Evolutionary conservation across 2,113 vertebrate genomes (phyloP).

Genomic region (Orycteropus afer): DNA sequence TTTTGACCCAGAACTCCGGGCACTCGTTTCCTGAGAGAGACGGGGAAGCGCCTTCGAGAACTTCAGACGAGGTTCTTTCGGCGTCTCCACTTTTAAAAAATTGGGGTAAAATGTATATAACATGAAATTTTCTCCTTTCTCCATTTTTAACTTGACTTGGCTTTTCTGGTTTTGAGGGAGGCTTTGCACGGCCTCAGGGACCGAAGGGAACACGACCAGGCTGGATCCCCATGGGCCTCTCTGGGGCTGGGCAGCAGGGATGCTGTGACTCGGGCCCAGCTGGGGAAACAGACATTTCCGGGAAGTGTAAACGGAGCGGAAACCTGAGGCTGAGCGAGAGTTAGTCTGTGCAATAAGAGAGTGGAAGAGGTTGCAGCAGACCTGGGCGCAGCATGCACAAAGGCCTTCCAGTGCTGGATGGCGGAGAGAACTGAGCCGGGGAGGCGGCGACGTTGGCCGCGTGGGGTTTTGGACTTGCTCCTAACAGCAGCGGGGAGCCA

Average conservation of each 20-base stretch:
- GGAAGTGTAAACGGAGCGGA: not conserved
- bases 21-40: not conserved
- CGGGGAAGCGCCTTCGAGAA: not conserved
- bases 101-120: too few relatives aligned
- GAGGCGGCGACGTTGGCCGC: not conserved
- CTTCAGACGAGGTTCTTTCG: not conserved
- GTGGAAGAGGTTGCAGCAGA: not conserved
- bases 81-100: not conserved
- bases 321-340: not conserved
- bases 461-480: not conserved
- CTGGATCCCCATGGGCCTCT: not conserved
- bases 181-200: not conserved
- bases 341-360: not conserved
- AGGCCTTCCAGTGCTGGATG: not conserved
- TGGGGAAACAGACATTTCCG: slow-evolving; percentile 31
- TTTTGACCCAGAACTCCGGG: not conserved
- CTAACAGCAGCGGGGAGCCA: slow-evolving; percentile 42
- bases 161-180: not conserved
- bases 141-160: not conserved
- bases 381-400: not conserved
- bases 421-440: not conserved
- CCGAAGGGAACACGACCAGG: not conserved
- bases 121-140: too few relatives aligned
- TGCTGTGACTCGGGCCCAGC: not conserved
- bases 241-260: not conserved